Evolutionary conservation across 2,797 vertebrate species (phyloP).

Genomic region (Apogon talboti): DNA sequence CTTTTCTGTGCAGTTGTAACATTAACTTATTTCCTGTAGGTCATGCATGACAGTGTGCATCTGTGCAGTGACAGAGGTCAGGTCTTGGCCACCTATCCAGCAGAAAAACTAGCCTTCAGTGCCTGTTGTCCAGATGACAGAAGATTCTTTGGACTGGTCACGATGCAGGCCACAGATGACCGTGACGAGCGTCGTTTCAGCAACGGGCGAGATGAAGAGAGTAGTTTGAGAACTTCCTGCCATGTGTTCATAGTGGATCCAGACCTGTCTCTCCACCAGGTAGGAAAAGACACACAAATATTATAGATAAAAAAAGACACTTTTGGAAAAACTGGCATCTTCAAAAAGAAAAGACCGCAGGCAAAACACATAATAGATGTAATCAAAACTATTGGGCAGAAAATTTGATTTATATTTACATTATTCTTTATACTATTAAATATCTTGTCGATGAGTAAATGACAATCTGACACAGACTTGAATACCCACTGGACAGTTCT

Average conservation of each 20-base stretch:
- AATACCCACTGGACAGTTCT: too few species aligned
- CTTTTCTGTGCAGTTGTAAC: too few species aligned
- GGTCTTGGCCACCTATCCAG: conserved; percentile 92
- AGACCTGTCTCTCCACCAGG: conserved; percentile 93
- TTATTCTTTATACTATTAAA: conserved; percentile 4
- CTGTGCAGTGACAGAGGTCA: conserved; percentile 90
- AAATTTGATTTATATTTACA: too few species aligned
- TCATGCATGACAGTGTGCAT: conserved; percentile 95
- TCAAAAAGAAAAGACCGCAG: too few species aligned
- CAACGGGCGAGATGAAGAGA: conserved; percentile 86
- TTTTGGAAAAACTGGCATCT: too few species aligned
- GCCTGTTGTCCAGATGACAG: conserved; percentile 96
- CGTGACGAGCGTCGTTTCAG: conserved; percentile 68
- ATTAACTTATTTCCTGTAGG: conserved; percentile 51
- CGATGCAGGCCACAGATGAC: conserved; percentile 92
- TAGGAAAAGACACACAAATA: conserved; percentile 11
- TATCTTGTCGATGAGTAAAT: background rate
- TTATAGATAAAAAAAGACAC: background rate
- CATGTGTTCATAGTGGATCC: conserved; percentile 98
- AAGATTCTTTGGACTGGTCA: conserved; percentile 96
- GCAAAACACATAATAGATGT: too few species aligned
- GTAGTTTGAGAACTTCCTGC: conserved; percentile 92
- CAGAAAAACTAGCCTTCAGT: conserved; percentile 97
- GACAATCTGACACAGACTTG: too few species aligned
- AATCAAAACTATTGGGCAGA: too few species aligned